Evolutionary conservation across 2,797 vertebrate genomes (phyloP).

Genomic region (Periparus ater): DNA sequence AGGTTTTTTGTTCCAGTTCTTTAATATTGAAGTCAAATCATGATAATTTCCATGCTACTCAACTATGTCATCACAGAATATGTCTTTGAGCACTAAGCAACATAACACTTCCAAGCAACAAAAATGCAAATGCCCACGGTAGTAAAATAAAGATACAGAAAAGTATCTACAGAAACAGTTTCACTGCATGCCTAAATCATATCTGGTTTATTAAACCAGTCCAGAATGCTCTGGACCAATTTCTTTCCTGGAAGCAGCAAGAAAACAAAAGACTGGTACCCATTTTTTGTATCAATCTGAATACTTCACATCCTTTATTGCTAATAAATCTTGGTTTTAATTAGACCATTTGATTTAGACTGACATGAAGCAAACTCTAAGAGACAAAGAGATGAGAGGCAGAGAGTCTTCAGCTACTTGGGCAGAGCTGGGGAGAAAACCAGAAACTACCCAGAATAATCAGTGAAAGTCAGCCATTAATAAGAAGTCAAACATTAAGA

Average conservation of each 20-base stretch:
- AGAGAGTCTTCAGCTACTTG: neutral
- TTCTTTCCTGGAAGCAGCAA: neutral
- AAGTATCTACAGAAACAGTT: neutral
- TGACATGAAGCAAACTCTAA: neutral
- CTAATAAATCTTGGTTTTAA: neutral
- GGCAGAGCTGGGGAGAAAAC: neutral
- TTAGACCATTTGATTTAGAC: neutral
- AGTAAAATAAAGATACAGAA: neutral
- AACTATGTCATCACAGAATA: constrained; percentile 1
- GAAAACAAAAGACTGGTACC: neutral
- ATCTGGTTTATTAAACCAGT: neutral
- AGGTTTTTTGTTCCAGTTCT: neutral
- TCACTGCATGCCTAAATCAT: neutral
- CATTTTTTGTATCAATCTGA: neutral
- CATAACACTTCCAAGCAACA: neutral
- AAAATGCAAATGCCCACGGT: neutral
- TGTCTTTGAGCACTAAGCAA: neutral
- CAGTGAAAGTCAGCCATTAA: neutral
- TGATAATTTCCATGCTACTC: neutral
- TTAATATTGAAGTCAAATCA: constrained; percentile 19
- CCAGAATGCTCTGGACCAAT: neutral
- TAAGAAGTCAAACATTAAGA: neutral
- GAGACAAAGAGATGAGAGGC: neutral
- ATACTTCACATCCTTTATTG: neutral
- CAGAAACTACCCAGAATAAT: neutral